Evolutionary conservation across 2,888 invertebrate species (phyloP).

Genomic region (Bruchidius siliquastri): DNA sequence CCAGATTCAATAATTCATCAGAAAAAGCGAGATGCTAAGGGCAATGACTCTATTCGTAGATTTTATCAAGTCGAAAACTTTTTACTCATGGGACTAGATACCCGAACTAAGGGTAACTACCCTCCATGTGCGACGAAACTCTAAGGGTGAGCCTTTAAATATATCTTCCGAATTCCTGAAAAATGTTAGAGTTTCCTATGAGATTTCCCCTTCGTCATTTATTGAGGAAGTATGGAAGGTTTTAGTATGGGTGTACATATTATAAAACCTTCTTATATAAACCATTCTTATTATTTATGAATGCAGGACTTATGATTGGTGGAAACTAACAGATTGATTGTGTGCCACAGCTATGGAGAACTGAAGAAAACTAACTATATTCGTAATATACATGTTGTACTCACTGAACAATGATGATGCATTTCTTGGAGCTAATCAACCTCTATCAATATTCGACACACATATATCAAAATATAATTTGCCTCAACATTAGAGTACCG

Average conservation of each 20-base stretch:
- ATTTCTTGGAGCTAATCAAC: no score
- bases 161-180: neutral
- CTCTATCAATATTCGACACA: no score
- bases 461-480: no score
- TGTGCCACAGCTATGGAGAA: no score
- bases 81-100: neutral
- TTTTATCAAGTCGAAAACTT: neutral
- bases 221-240: neutral
- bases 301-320: no score
- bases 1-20: neutral
- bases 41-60: neutral
- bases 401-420: no score
- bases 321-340: no score
- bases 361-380: no score
- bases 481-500: no score
- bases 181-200: neutral
- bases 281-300: no score
- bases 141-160: neutral
- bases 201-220: neutral
- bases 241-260: neutral
- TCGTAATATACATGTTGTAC: no score
- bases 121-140: neutral
- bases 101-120: neutral
- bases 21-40: neutral
- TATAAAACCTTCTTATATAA: neutral